Evolutionary conservation across 2,113 vertebrate species (phyloP).

Genomic region (Mastomys natalensis): DNA sequence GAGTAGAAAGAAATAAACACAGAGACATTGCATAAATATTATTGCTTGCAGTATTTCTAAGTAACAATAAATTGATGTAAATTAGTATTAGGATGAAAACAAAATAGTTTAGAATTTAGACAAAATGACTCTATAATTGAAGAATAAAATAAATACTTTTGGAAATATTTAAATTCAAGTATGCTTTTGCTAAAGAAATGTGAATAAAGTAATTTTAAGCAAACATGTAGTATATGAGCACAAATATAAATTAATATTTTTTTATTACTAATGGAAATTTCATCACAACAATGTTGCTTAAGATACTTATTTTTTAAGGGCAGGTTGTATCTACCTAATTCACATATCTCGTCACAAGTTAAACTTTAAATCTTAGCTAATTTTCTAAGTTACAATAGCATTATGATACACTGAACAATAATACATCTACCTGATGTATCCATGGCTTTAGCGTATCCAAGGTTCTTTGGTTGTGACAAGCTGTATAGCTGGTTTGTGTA

Average conservation of each 20-base stretch:
- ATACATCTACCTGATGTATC: background rate
- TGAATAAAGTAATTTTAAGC: background rate
- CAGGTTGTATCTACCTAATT: background rate
- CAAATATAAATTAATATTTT: constrained; percentile 30
- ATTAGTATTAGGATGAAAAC: background rate
- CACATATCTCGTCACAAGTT: background rate
- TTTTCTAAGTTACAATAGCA: background rate
- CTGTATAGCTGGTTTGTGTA: background rate
- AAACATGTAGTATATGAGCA: background rate
- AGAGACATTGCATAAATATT: background rate
- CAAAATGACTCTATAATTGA: background rate
- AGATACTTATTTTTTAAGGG: background rate
- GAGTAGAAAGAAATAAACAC: background rate
- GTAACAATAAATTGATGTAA: background rate
- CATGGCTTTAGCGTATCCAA: background rate
- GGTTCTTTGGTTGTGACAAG: background rate
- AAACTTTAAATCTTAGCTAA: background rate
- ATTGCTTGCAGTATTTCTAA: background rate
- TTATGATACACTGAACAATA: background rate
- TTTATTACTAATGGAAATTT: background rate
- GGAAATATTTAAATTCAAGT: constrained; percentile 23
- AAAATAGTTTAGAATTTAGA: background rate
- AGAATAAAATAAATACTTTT: constrained; percentile 5
- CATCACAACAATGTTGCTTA: background rate
- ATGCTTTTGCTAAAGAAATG: background rate